Percentiles rank a stretch among this genome's conserved stretches.
phyloP scores from a whole-genome alignment of 2,113 vertebrate genomes.

The Dolichallabes microphthalmus region DNA sequence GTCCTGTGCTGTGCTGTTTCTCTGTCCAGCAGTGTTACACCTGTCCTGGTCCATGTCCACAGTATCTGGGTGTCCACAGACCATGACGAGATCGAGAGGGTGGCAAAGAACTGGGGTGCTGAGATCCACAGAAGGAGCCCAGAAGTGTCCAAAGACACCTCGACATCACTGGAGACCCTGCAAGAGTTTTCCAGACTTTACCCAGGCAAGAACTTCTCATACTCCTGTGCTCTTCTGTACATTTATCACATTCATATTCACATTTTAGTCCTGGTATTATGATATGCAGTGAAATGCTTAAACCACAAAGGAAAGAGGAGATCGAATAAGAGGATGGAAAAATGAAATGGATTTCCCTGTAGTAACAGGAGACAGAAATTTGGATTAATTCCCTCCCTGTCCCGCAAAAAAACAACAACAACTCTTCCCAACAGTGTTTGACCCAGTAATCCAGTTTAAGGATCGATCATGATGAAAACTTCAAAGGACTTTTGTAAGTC shows the following conservation, averaged over 20 bases:
- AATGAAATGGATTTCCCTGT: too few species aligned
- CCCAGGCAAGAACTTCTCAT: conserved; percentile 68
- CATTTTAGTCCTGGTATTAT: too few species aligned
- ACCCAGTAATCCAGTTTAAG: too few species aligned
- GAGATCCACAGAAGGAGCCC: conserved; percentile 84
- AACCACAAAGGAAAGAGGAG: too few species aligned
- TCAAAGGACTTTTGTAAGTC: too few species aligned
- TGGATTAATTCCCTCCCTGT: too few species aligned
- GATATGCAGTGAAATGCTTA: too few species aligned
- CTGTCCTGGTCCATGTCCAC: conserved; percentile 40
- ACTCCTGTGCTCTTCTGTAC: background rate
- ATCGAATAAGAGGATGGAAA: too few species aligned
- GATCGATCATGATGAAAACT: too few species aligned
- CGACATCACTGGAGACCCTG: conserved; percentile 87
- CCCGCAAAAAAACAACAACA: too few species aligned
- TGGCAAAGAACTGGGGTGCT: conserved; percentile 80
- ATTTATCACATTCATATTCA: background rate
- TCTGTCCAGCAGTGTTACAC: background rate
- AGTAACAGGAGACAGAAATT: too few species aligned
- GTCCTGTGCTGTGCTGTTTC: background rate
- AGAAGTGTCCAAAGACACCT: conserved; percentile 83
- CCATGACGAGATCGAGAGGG: conserved; percentile 85
- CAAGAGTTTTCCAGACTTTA: conserved; percentile 80
- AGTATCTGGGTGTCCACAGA: conserved; percentile 97
- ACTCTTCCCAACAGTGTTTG: too few species aligned